phyloP scores from a whole-genome alignment of 2,797 vertebrate species.

The Chiloscyllium punctatum region DNA sequence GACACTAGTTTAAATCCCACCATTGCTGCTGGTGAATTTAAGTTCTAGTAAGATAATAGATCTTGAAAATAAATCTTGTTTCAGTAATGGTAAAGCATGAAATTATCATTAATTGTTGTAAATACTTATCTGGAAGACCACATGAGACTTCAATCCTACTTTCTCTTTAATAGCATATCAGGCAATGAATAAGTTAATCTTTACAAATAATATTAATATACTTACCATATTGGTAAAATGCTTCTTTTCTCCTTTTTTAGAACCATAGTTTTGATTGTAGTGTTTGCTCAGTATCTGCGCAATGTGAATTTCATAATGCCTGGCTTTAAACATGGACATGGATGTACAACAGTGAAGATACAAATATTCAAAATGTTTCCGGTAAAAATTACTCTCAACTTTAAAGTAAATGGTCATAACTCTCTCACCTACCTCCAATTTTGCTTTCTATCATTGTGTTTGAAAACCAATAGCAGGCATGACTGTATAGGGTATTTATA shows the following conservation, averaged over 20 bases:
- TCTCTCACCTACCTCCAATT: neutral
- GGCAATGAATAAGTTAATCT: neutral
- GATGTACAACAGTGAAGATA: slow-evolving; percentile 63
- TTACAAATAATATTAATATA: neutral
- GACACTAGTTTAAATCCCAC: too few species aligned
- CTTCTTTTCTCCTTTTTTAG: slow-evolving; percentile 49
- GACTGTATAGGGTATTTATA: too few species aligned
- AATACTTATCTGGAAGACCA: too few species aligned
- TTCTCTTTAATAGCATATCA: neutral
- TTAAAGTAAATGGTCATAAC: too few species aligned
- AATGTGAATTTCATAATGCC: slow-evolving; percentile 68
- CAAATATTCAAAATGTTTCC: slow-evolving; percentile 97
- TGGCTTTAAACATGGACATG: slow-evolving; percentile 64
- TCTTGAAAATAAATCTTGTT: too few species aligned
- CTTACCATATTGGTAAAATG: neutral
- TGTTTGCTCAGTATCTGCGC: slow-evolving; percentile 88
- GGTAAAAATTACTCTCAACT: slow-evolving; percentile 53
- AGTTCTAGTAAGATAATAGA: too few species aligned
- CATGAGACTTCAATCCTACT: too few species aligned
- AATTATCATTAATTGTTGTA: too few species aligned
- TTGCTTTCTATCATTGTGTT: neutral
- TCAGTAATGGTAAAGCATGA: too few species aligned
- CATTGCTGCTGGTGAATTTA: too few species aligned
- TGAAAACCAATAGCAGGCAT: neutral
- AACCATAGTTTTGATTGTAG: slow-evolving; percentile 78